Conservation (phyloP, 2,888 invertebrate genomes). For the Ormyrus thymus region DNA sequence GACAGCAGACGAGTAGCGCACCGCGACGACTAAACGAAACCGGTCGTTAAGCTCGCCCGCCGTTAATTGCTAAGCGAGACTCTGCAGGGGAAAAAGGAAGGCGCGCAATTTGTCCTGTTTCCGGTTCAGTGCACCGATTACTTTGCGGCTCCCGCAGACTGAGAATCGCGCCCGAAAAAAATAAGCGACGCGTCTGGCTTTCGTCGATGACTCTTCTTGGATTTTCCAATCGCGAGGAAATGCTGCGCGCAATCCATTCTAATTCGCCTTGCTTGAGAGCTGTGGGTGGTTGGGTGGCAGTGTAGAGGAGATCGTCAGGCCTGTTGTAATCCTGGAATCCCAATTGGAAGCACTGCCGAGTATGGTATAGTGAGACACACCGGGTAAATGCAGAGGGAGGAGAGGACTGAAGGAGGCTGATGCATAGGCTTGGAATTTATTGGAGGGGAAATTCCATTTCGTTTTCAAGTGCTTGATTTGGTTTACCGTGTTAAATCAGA, state of each 20-base stretch:
- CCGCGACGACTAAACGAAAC: neutral
- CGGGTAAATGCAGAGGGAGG: neutral
- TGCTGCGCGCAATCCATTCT: slow-evolving; percentile 26
- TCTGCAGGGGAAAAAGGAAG: too few relatives aligned
- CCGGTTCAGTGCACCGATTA: slow-evolving; percentile 42
- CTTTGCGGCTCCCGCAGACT: neutral
- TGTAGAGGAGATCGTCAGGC: slow-evolving; percentile 10
- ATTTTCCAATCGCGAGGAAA: slow-evolving; percentile 29
- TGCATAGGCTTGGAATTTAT: too few relatives aligned
- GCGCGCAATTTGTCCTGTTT: slow-evolving; percentile 31
- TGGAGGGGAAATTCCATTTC: too few relatives aligned
- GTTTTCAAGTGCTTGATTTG: too few relatives aligned
- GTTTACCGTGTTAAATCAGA: too few relatives aligned
- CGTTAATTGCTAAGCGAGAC: too few relatives aligned
- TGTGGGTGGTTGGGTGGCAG: too few relatives aligned
- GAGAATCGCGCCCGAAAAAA: neutral
- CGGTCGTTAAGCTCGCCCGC: slow-evolving; percentile 26
- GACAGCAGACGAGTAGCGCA: neutral
- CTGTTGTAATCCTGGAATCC: slow-evolving; percentile 35
- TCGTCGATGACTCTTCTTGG: slow-evolving; percentile 30
- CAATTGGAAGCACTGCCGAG: slow-evolving; percentile 10
- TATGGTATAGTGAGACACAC: too few relatives aligned
- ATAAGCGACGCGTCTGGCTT: neutral
- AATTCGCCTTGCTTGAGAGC: slow-evolving; percentile 1
- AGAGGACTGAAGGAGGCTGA: neutral